Conservation (phyloP, 2,888 invertebrate species). For the Mesorhabditis belari region DNA sequence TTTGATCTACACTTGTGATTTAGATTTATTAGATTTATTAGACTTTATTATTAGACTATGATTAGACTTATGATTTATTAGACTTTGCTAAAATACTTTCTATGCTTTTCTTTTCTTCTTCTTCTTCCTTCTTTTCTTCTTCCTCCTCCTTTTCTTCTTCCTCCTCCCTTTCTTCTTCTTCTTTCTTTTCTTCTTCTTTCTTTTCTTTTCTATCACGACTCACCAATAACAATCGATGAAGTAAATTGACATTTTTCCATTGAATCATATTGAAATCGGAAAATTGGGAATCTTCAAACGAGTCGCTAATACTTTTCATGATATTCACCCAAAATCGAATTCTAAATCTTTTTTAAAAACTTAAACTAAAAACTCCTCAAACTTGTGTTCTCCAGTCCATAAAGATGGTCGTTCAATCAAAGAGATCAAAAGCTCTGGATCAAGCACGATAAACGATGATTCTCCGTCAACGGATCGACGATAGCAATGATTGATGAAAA, state of each 20-base stretch:
- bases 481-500: background rate
- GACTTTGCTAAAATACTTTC: too few species aligned
- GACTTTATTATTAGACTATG: too few species aligned
- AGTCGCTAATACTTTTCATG: background rate
- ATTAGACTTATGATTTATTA: too few species aligned
- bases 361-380: background rate
- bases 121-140: too few species aligned
- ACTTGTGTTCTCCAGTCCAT: background rate
- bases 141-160: too few species aligned
- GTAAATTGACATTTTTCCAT: background rate
- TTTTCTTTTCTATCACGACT: too few species aligned
- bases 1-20: too few species aligned
- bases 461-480: background rate
- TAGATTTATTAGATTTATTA: too few species aligned
- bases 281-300: background rate
- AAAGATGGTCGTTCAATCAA: background rate
- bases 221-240: background rate
- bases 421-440: background rate
- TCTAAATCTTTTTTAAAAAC: background rate
- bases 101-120: too few species aligned
- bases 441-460: background rate
- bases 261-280: background rate
- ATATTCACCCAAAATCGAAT: background rate
- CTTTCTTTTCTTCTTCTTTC: too few species aligned
- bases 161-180: too few species aligned